phyloP scores from a whole-genome alignment of 1,140 invertebrate genomes.

The Oncopeltus fasciatus region DNA sequence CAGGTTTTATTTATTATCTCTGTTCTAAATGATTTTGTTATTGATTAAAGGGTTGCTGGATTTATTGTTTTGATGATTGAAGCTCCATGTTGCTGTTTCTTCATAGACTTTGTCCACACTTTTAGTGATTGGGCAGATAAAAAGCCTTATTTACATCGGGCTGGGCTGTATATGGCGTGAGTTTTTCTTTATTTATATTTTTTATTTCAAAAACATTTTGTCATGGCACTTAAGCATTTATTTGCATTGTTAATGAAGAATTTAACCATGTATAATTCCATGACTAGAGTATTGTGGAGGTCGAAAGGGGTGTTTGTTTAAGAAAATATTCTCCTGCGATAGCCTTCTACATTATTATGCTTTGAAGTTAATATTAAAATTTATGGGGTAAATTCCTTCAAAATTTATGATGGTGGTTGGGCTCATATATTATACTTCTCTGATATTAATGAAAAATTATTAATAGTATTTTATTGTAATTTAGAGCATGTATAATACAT shows the following conservation, averaged over 20 bases:
- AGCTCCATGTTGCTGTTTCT: conserved; percentile 87
- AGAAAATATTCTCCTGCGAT: conserved; percentile 10
- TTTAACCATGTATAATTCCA: neutral
- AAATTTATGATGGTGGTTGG: too few relatives aligned
- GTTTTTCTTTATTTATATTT: conserved; percentile 31
- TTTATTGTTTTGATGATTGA: conserved; percentile 76
- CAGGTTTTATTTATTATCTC: too few relatives aligned
- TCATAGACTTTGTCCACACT: conserved; percentile 79
- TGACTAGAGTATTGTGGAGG: neutral
- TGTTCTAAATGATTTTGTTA: neutral
- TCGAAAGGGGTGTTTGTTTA: conserved; percentile 12
- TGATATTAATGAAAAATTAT: too few relatives aligned
- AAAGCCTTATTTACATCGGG: conserved; percentile 79
- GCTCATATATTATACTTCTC: too few relatives aligned
- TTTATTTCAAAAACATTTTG: neutral
- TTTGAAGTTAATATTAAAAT: too few relatives aligned
- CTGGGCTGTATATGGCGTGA: conserved; percentile 71
- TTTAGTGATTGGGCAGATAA: conserved; percentile 66
- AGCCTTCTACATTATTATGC: conserved; percentile 5
- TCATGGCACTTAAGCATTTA: neutral
- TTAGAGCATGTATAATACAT: too few relatives aligned
- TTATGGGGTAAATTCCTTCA: too few relatives aligned
- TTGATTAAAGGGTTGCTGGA: conserved; percentile 47
- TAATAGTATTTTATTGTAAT: too few relatives aligned
- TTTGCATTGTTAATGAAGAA: neutral